Percentiles rank a stretch among this genome's conserved stretches.
Evolutionary conservation across 2,797 vertebrate genomes (phyloP).

Genomic region (Stomatorhinus walkeri): DNA sequence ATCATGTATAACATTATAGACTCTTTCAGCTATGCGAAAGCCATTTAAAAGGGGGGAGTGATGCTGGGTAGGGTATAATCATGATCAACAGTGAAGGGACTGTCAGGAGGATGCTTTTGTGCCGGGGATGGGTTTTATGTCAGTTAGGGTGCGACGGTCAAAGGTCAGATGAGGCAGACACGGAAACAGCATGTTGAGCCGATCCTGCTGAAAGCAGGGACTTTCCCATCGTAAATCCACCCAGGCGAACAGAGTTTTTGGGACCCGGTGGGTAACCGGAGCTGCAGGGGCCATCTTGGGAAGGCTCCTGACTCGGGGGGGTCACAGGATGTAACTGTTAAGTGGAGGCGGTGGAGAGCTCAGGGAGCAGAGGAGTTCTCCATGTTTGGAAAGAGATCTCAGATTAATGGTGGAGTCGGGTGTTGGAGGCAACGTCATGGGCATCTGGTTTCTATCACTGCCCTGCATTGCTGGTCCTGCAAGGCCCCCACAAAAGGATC

Average conservation of each 20-base stretch:
- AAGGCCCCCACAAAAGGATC: neutral
- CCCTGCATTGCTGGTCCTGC: conserved; percentile 2
- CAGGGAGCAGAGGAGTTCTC: conserved; percentile 18
- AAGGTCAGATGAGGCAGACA: conserved; percentile 36
- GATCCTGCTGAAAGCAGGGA: neutral
- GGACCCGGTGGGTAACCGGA: neutral
- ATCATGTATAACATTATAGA: neutral
- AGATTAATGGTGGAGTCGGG: conserved; percentile 25
- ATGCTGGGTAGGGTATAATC: neutral
- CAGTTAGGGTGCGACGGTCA: conserved; percentile 46
- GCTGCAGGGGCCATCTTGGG: neutral
- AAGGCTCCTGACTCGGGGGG: neutral
- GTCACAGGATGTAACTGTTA: neutral
- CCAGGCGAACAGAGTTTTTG: neutral
- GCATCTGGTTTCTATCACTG: conserved; percentile 22
- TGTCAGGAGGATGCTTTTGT: conserved; percentile 51
- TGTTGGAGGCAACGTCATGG: neutral
- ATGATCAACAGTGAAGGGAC: neutral
- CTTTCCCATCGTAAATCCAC: neutral
- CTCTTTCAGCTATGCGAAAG: neutral
- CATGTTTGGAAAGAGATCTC: conserved; percentile 30
- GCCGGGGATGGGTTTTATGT: conserved; percentile 45
- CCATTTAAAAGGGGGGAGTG: neutral
- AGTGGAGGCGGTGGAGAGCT: neutral
- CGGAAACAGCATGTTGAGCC: neutral